Conservation (phyloP, 2,797 vertebrate species). For the Bovichtus diacanthus region DNA sequence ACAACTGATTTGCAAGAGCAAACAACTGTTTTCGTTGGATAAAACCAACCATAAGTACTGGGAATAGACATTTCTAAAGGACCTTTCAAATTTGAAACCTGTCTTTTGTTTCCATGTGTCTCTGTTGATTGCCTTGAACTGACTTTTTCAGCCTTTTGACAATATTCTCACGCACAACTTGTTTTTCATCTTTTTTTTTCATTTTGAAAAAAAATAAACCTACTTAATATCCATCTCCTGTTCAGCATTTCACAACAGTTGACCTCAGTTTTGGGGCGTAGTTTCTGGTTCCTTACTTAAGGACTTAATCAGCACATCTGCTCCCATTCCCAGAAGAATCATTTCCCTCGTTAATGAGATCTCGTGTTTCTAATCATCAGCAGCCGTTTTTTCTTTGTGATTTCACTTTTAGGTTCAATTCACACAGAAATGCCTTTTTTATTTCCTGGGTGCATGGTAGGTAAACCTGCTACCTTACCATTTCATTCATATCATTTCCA, state of each 20-base stretch:
- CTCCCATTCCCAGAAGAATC: conserved; percentile 14
- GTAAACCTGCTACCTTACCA: background rate
- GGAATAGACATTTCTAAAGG: background rate
- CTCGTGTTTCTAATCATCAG: conserved; percentile 43
- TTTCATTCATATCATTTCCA: background rate
- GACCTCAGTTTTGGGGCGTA: too few relatives aligned
- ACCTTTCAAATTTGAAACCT: background rate
- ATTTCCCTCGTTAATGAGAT: conserved; percentile 28
- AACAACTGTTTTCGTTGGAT: too few relatives aligned
- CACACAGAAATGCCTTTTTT: conserved; percentile 12
- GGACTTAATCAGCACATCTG: conserved; percentile 40
- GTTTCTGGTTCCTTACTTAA: conserved; percentile 30
- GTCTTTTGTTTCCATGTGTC: conserved; percentile 8
- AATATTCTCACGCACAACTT: background rate
- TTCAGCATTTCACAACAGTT: background rate
- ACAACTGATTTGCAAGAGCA: too few relatives aligned
- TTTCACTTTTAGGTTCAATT: conserved; percentile 12
- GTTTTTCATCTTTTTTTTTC: conserved; percentile 12
- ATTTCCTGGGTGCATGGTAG: background rate
- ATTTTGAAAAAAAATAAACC: background rate
- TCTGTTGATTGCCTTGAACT: background rate
- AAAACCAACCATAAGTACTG: too few relatives aligned
- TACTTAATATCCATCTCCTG: background rate
- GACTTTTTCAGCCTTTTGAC: background rate
- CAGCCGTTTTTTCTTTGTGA: conserved; percentile 4